Conservation (phyloP, 2,113 vertebrate genomes). For the Sus scrofa region T2T-Sscrofa CM000824.6:206554501-206555000, state of each 20-base stretch:
- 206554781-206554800: background rate
- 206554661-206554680: background rate
- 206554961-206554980: background rate
- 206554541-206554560: no score
- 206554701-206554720: background rate
- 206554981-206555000: background rate
- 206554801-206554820: conserved; percentile 2
- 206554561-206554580: no score
- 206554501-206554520: no score
- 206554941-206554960: background rate
- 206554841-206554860: background rate
- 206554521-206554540: no score
- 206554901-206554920: background rate
- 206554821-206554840: background rate
- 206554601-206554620: no score
- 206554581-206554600: no score
- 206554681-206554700: background rate
- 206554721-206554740: background rate
- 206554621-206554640: background rate
- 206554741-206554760: background rate
- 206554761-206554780: background rate
- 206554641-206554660: background rate
- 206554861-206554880: background rate
- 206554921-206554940: background rate
- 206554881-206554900: background rate